Evolutionary conservation across 2,113 vertebrate genomes (phyloP).

Genomic region (Madoqua kirkii): DNA sequence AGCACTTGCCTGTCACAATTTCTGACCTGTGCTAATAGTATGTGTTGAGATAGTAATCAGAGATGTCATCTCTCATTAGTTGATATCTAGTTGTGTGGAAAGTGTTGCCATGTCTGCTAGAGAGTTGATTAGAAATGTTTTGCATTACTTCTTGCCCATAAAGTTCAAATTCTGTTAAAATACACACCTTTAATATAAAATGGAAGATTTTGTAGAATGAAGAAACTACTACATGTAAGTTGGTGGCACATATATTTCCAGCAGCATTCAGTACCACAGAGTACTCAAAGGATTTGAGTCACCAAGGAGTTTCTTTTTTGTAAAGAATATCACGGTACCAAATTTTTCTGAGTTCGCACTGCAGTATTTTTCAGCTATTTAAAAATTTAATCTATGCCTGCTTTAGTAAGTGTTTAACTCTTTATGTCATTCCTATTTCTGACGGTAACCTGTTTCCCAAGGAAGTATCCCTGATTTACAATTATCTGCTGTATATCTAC

Average conservation of each 20-base stretch:
- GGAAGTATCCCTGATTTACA: neutral
- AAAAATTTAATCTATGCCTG: neutral
- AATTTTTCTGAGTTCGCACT: neutral
- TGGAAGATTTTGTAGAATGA: neutral
- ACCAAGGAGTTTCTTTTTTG: neutral
- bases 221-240: neutral
- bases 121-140: constrained; percentile 18
- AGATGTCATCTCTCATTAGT: neutral
- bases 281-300: constrained; percentile 8
- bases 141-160: constrained; percentile 30
- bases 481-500: neutral
- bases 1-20: constrained; percentile 19
- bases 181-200: neutral
- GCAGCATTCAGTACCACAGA: neutral
- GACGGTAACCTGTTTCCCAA: neutral
- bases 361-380: neutral
- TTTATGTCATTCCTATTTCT: neutral
- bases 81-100: neutral
- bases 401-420: neutral
- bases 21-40: constrained; percentile 33
- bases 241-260: neutral
- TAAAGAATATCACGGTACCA: neutral
- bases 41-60: constrained; percentile 34
- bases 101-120: neutral
- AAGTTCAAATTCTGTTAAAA: constrained; percentile 28